These are phyloP conservation scores for Tyrannus savana DNA, from an alignment of 2,113 vertebrate genomes.

Conservation along the genomic window DNA sequence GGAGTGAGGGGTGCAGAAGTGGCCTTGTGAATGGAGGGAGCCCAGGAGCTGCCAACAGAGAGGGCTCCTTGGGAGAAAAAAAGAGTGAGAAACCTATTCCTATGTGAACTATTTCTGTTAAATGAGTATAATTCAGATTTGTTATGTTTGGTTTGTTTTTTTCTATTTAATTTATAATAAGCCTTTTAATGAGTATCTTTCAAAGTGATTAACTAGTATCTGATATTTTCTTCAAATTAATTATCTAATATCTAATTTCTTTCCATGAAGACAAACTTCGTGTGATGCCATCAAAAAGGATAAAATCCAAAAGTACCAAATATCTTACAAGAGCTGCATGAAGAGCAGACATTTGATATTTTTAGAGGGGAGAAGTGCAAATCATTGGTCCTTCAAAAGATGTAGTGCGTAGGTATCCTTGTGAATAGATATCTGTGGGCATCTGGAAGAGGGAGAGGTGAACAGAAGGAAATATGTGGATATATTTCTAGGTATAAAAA, in stretches of 20 bases:
- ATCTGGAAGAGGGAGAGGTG: background rate
- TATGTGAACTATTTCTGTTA: background rate
- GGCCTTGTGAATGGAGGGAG: background rate
- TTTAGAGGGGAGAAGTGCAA: background rate
- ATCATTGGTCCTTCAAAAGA: background rate
- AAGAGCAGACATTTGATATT: background rate
- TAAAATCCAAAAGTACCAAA: background rate
- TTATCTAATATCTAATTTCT: background rate
- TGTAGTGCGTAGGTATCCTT: background rate
- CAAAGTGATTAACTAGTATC: background rate
- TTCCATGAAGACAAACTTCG: background rate
- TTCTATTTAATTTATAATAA: background rate
- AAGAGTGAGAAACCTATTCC: background rate
- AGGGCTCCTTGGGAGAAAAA: fast-evolving
- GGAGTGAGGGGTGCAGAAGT: background rate
- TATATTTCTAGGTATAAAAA: background rate
- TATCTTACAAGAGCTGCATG: background rate
- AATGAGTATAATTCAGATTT: background rate
- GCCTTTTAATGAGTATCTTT: background rate
- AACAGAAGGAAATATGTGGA: background rate
- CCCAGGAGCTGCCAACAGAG: background rate
- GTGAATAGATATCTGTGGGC: background rate
- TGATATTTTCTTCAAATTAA: background rate
- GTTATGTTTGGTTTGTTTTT: background rate
- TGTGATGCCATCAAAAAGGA: background rate